Conservation (phyloP, 2,888 invertebrate genomes). For the Ecdyonurus torrentis region DNA sequence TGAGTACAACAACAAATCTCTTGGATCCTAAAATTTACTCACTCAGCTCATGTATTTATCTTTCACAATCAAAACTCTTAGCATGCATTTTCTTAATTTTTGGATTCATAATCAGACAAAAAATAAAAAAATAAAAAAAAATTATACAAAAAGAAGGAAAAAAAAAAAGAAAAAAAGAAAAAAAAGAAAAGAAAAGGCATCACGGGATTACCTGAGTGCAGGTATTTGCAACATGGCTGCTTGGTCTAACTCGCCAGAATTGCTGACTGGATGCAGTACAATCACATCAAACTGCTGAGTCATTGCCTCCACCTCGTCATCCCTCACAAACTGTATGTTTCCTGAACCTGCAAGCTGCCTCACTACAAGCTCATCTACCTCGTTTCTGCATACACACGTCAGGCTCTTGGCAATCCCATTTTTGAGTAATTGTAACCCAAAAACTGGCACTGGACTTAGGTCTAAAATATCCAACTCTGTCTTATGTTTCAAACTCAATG, state of each 20-base stretch:
- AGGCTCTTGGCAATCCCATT: background rate
- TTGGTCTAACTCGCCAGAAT: constrained; percentile 38
- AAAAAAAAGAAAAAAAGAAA: background rate
- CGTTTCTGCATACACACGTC: constrained; percentile 26
- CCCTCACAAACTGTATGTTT: constrained; percentile 23
- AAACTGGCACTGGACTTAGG: constrained; percentile 41
- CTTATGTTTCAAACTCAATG: constrained; percentile 20
- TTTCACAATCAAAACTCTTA: too few relatives aligned
- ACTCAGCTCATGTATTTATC: too few relatives aligned
- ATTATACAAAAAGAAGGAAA: too few relatives aligned
- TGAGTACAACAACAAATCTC: too few relatives aligned
- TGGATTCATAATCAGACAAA: too few relatives aligned
- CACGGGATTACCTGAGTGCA: constrained; percentile 15
- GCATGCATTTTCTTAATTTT: too few relatives aligned
- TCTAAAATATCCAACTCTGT: constrained; percentile 31
- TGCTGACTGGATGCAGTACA: constrained; percentile 34
- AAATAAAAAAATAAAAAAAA: too few relatives aligned
- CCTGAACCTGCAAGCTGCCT: constrained; percentile 28
- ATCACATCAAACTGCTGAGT: constrained; percentile 33
- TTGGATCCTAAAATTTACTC: too few relatives aligned
- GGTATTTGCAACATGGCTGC: constrained; percentile 22
- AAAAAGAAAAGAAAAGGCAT: background rate
- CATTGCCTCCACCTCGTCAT: constrained; percentile 20
- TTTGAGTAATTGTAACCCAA: constrained; percentile 38
- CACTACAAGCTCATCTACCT: constrained; percentile 28